Base-by-base conservation (phyloP, 2,113 vertebrate species). In the Rhodinocichla rosea region DNA sequence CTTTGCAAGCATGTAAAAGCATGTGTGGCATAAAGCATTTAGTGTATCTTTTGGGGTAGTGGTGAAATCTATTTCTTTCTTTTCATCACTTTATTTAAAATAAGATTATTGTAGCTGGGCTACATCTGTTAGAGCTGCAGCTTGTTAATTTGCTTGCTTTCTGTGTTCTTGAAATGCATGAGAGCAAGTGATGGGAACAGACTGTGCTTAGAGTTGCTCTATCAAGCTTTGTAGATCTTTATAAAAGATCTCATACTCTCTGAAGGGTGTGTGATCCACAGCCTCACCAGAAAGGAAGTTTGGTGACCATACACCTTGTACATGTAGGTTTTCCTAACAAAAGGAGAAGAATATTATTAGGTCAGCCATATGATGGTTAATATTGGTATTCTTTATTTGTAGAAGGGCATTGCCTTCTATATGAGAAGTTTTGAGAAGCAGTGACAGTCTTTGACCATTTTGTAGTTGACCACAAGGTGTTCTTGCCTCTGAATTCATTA, bases 31-130 rank as follows among this genome's bases (percentile, higher is more conserved):
- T 70, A 70, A 77, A 88, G 40, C 13, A 19, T 23, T 26, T 18
- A 16, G 6, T 40, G 18, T 49, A 3, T 55, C 9, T 60, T 2
- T 19, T 7, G 2, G 26, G 2, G 0, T 7, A 2, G 7, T 76
- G 22, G 3, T 23, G 12, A 60, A 65, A 40, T 64, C 7, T 53
- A 2, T 47, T 59, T 76, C 11, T 47, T 68, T 33, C 7, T 7
- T 62, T 71, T 78, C 6, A n/a, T 69, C 4, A 26, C 3, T 5
- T 77, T 44, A 80, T n/a, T 37, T 39, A 9, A 62, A 76, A 56
- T 2, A 59, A 69, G 27, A n/a, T 23, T 35, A 15, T 23, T n/a
- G 24, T 64, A 55, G 32, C 45, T 82, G 23, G n/a, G 15, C 13
- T 73, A 26, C 15, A 26, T 65, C 49, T 63, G 8, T 60, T 90